Evolutionary conservation across 2,888 invertebrate genomes (phyloP).

Genomic region (Clusia tigrina): DNA sequence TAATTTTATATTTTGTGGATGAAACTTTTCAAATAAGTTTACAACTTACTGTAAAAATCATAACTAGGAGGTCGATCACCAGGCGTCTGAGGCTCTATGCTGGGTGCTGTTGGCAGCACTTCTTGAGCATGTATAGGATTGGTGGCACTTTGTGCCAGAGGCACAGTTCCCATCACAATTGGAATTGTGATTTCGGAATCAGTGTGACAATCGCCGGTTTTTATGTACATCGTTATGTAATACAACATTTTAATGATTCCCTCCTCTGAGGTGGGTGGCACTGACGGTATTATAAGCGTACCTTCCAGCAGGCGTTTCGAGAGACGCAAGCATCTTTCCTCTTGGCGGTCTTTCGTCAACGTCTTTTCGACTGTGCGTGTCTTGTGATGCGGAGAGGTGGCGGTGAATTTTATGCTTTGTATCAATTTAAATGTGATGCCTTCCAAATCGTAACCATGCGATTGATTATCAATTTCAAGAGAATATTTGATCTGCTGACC

Average conservation of each 20-base stretch:
- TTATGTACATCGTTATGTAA: conserved; percentile 28
- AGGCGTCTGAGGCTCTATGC: conserved; percentile 23
- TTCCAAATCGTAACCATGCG: conserved; percentile 37
- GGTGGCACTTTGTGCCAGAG: conserved; percentile 38
- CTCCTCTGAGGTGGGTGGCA: conserved; percentile 31
- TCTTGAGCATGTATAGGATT: conserved; percentile 31
- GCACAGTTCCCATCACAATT: conserved; percentile 45
- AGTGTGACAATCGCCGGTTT: conserved; percentile 28
- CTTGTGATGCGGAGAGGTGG: conserved; percentile 38
- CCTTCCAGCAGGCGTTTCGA: conserved; percentile 36
- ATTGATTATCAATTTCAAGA: conserved; percentile 43
- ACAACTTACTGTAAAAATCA: conserved; percentile 38
- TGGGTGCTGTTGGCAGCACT: conserved; percentile 31
- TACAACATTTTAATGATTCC: conserved; percentile 37
- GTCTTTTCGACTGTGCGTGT: conserved; percentile 24
- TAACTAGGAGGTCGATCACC: conserved; percentile 40
- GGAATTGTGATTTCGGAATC: conserved; percentile 33
- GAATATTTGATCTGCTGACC: conserved; percentile 42
- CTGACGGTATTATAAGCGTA: conserved; percentile 33
- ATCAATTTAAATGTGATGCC: conserved; percentile 33
- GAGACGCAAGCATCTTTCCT: conserved; percentile 29
- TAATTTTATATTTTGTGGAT: no score
- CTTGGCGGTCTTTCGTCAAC: conserved; percentile 14
- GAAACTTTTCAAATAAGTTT: no score
- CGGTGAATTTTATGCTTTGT: conserved; percentile 38